A percentile compares a stretch with the other conserved stretches of the same genome.
phyloP scores from a whole-genome alignment of 2,888 invertebrate species.

The Notodonta dromedarius region DNA sequence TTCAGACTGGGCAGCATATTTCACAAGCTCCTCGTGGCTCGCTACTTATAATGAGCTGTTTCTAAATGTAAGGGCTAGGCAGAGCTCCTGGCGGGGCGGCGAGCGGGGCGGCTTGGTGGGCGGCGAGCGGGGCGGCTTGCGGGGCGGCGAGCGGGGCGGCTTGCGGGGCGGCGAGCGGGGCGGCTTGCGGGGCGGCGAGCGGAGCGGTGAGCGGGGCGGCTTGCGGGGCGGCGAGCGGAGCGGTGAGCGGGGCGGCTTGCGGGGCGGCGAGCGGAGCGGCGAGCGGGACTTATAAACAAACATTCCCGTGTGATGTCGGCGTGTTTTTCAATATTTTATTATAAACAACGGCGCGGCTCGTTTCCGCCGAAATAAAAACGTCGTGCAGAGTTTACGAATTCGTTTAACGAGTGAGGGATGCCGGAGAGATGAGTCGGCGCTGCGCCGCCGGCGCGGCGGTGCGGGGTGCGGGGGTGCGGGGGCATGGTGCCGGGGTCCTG shows the following conservation, averaged over 20 bases:
- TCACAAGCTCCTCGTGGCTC: constrained; percentile 7
- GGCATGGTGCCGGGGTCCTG: no score
- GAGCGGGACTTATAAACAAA: constrained; percentile 19
- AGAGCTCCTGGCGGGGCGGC: background rate
- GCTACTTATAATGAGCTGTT: constrained; percentile 24
- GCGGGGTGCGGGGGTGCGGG: no score
- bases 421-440: background rate
- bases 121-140: background rate
- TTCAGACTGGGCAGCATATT: constrained; percentile 1
- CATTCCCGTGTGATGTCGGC: constrained; percentile 15
- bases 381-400: background rate
- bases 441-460: background rate
- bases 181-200: background rate
- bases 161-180: background rate
- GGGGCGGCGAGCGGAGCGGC: no score
- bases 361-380: constrained; percentile 10
- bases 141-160: background rate
- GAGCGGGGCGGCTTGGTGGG: background rate
- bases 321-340: constrained; percentile 30
- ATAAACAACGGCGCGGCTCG: constrained; percentile 25
- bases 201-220: background rate
- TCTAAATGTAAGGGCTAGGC: constrained; percentile 9
- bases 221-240: background rate
- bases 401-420: background rate
- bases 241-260: no score